A percentile compares a stretch with the other conserved stretches of the same genome.
phyloP scores from a whole-genome alignment of 1,140 invertebrate genomes.

The Thaumatotibia leucotreta region DNA sequence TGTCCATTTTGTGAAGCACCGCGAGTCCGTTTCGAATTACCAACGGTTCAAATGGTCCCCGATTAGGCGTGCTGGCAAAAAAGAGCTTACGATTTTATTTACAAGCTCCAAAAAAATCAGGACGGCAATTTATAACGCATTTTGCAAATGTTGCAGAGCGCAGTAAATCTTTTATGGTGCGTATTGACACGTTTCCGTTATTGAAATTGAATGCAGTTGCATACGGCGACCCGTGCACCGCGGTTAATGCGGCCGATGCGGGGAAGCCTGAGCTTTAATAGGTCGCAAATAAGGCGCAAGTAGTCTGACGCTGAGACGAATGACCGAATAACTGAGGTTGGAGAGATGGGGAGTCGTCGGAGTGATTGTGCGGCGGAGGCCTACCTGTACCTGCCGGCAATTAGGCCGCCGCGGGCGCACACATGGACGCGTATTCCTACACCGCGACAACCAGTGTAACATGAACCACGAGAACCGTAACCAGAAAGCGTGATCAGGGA shows the following conservation, averaged over 20 bases:
- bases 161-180: not conserved
- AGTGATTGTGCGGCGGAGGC: not conserved
- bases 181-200: not conserved
- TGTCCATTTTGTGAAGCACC: not conserved
- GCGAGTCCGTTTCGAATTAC: not conserved
- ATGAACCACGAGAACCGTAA: not conserved
- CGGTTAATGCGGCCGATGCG: not conserved
- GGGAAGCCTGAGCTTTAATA: not conserved
- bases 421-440: not conserved
- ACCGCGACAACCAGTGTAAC: not conserved
- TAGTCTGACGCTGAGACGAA: not conserved
- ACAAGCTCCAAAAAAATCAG: not conserved
- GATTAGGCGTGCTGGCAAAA: not conserved
- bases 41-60: not conserved
- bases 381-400: slow-evolving; percentile 6
- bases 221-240: not conserved
- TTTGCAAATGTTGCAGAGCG: not conserved
- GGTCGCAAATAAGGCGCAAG: not conserved
- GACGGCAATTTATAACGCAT: not conserved
- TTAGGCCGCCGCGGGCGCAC: not conserved
- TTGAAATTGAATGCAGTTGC: not conserved
- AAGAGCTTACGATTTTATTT: not conserved
- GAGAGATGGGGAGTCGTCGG: not conserved
- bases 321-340: not conserved
- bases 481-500: not conserved